Conservation (phyloP, 2,113 vertebrate genomes). For the rabbit (Oryctolagus cuniculus) region mOryCun1.1 NC_091439.1:35431001-35431500, state of each 20-base stretch:
- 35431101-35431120: no score
- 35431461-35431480: background rate
- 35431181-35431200: no score
- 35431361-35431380: background rate
- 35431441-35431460: background rate
- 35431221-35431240: background rate
- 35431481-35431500: conserved; percentile 11
- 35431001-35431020: no score
- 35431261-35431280: background rate
- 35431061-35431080: no score
- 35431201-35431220: no score
- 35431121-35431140: no score
- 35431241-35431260: background rate
- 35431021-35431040: no score
- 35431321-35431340: background rate
- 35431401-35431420: background rate
- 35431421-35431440: background rate
- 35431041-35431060: no score
- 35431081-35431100: no score
- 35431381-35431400: background rate
- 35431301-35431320: background rate
- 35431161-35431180: no score
- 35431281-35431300: conserved; percentile 10
- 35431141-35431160: no score
- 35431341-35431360: background rate